A percentile compares a stretch with the other conserved stretches of the same genome.
Evolutionary conservation across 2,113 vertebrate species (phyloP).

Genomic region (Micronycteris hirsuta): DNA sequence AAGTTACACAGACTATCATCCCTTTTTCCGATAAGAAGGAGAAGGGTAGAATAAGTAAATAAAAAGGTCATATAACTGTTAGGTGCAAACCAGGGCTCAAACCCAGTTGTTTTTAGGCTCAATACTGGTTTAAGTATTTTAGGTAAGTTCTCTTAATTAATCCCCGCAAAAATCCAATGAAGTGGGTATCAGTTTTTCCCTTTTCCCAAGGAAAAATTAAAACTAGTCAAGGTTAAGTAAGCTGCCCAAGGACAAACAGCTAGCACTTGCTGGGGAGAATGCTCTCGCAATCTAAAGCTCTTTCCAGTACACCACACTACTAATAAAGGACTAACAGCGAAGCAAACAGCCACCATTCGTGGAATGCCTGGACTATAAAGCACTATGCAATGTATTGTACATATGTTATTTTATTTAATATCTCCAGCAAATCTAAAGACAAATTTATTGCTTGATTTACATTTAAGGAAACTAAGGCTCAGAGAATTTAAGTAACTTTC

Average conservation of each 20-base stretch:
- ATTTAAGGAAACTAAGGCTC: neutral
- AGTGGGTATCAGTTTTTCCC: neutral
- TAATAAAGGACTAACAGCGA: neutral
- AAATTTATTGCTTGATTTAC: neutral
- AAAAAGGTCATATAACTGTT: neutral
- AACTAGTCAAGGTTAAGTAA: neutral
- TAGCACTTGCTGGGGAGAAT: neutral
- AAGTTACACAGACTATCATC: neutral
- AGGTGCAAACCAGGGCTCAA: neutral
- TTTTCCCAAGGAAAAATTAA: constrained; percentile 3
- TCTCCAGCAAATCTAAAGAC: neutral
- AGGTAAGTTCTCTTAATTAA: neutral
- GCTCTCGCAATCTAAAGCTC: neutral
- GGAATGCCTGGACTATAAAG: neutral
- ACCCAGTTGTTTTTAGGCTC: neutral
- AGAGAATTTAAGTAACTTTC: neutral
- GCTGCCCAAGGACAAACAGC: neutral
- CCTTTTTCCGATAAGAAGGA: neutral
- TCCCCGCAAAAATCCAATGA: neutral
- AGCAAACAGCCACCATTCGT: neutral
- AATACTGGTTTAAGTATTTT: neutral
- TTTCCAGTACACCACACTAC: neutral
- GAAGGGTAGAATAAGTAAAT: neutral
- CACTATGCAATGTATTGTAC: neutral
- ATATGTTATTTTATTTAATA: neutral